A percentile compares a stretch with the other conserved stretches of the same genome.
Conservation (phyloP, 2,113 vertebrate species). For the Ictalurus furcatus region DNA sequence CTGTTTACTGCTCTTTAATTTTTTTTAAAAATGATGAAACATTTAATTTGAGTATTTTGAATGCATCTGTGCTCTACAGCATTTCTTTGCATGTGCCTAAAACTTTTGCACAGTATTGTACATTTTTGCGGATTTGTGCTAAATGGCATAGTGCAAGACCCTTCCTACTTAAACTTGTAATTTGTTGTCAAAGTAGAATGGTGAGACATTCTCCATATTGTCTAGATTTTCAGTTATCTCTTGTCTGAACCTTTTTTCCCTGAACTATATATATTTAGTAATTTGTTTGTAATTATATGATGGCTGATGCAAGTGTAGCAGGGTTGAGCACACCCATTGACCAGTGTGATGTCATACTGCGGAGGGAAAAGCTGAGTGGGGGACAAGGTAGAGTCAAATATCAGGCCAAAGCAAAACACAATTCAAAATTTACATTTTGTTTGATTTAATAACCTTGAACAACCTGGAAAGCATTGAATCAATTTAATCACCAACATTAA, state of each 20-base stretch:
- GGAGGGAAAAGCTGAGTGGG: neutral
- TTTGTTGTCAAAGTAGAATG: neutral
- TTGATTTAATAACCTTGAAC: neutral
- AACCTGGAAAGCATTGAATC: neutral
- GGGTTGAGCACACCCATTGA: conserved; percentile 35
- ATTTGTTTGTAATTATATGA: conserved; percentile 11
- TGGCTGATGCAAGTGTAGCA: conserved; percentile 23
- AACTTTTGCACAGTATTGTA: too few species aligned
- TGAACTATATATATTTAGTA: conserved; percentile 29
- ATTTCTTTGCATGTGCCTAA: too few species aligned
- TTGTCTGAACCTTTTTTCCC: neutral
- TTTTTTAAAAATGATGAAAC: too few species aligned
- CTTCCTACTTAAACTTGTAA: neutral
- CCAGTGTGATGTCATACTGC: neutral
- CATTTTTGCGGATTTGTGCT: neutral
- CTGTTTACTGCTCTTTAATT: too few species aligned
- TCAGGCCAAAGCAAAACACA: neutral
- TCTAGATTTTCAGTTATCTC: neutral
- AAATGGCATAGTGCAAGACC: neutral
- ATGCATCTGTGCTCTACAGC: too few species aligned
- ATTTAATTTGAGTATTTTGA: too few species aligned
- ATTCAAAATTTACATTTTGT: neutral
- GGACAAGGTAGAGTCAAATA: neutral
- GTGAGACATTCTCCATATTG: neutral
- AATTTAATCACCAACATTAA: neutral